Evolutionary conservation across 2,113 vertebrate genomes (phyloP), one percentile per base, ranked within the genome.

Genomic region (Probosciger aterrimus): DNA sequence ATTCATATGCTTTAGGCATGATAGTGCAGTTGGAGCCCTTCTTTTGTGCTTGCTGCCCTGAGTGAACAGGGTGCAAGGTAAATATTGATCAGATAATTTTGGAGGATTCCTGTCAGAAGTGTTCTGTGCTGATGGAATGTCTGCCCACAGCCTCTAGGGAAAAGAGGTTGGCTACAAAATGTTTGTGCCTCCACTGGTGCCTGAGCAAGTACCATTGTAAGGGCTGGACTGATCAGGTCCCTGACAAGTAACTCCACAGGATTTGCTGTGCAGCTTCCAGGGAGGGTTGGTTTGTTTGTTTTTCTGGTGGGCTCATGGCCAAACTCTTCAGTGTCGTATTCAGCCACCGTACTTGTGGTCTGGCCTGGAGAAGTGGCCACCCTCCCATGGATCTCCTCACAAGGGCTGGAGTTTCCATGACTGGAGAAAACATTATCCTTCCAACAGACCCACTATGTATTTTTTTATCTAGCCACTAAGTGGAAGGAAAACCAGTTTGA

Each of bases 321-420:
- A 17, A 46, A 46, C 53, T 57, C 12, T 82, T 86, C 43, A 70
- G 25, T 43, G 20, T 64, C n/a, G 6, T 7, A 2, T 82, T 82
- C 46, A 78, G 65, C 9, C 81, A 62, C 57, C 79, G 52, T 5
- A 11, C 13, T 33, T 86, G 33, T 60, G 6, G 33, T 83, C 31
- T 88, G 60, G 12, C 16, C n/a, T 7, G 3, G 37, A 50, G 20
- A 44, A 10, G 20, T 15, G 1, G n/a, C 25, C 0, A 0, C 30
- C 7, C 1, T 71, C 78, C 57, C 55, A 5, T 24, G 46, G 22
- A 15, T 75, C 9, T 70, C n/a, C 24, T 92, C 13, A 28, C 20
- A 44, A 41, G 31, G 44, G 30, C 68, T 88, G 31, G 60, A 59
- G 19, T 59, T 77, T 37, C 67, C 27, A 30, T 9, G 3, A 4